Evolutionary conservation across 2,888 invertebrate species (phyloP), one percentile per base, ranked within the genome.

Genomic region (Lasioglossum lativentre): DNA sequence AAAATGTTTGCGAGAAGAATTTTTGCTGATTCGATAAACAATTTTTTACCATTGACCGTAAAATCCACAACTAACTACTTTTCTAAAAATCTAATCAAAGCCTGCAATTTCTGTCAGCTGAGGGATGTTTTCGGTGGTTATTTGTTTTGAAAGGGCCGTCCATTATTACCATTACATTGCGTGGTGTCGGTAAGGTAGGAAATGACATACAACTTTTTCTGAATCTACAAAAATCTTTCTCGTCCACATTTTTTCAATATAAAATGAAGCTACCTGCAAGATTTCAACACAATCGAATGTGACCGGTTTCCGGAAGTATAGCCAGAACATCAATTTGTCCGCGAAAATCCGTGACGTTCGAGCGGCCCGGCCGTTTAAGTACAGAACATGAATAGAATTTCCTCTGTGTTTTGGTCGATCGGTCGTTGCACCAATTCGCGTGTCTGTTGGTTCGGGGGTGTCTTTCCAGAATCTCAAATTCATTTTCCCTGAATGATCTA

Each of bases 291-390:
- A n/a, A n/a, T n/a, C n/a, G n/a, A 10, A 3, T 12, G 10, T 10
- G 12, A 56, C 12, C 1, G n/a, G 12, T 12, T 56, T 12, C 12
- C n/a, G 56, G n/a, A n/a, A 12, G n/a, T 12, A n/a, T 12, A n/a
- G n/a, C 56, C n/a, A 12, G n/a, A 56, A n/a, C n/a, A 56, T 56
- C n/a, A 56, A 56, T 56, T 56, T 56, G n/a, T 56, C 56, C 56
- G 56, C n/a, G 56, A 56, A 79, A 83, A 76, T 75, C 75, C 63
- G 40, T 74, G 42, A 45, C 63, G 30, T 56, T 63, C 38, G 52
- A 78, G 47, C 68, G 59, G 70, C 68, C 38, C 68, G 59, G 70
- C 68, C 38, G 78, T 76, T 87, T 87, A 87, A 87, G 87, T 87
- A 87, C 87, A 86, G 81, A 86, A 86, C 52, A 34, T 23, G 59